Base-by-base conservation (phyloP, 2,888 invertebrate species). In the Pycnomerus fuliginosus region DNA sequence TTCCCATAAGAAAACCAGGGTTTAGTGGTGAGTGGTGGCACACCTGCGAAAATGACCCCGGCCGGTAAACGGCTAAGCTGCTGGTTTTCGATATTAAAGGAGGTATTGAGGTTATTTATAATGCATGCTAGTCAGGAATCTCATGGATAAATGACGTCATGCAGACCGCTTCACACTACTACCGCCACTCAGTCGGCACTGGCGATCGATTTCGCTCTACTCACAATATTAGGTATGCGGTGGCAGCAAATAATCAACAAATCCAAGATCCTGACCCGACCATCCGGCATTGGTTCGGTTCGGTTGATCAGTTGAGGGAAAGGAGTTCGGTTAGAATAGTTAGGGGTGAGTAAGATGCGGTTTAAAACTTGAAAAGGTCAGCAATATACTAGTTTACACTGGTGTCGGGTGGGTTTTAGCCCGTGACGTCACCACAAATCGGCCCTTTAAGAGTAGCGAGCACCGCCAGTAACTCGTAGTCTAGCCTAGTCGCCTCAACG, bases 141-240 rank as follows among this genome's bases (percentile, higher is more conserved):
- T 68, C 64, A 64, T 65, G 64, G 62, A 65, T 56, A 61, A 52
- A 60, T 67, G 68, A 68, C 68, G 68, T 68, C 66, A 68, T 58
- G 36, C 54, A 36, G 53, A 52, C 55, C 55, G 59, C 59, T 57
- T 53, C 52, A 55, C 50, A 34, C 45, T 39, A 55, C 53, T 56
- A 52, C 57, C 60, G 56, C 53, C 58, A 56, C 52, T 53, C 52
- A 39, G 62, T 58, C 60, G 61, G 52, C 57, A 53, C 54, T 56
- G 53, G 47, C 65, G 62, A 66, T 65, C 65, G 65, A 66, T 66
- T 61, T 58, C 57, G 60, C 50, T 53, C 58, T 45, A 54, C 52
- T 55, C 53, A 58, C 53, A 52, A 56, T 58, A 55, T 55, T 52
- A 57, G 52, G 50, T 56, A 52, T 53, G 61, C 56, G 57, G 56